Evolutionary conservation across 2,113 vertebrate species (phyloP), one percentile per base, ranked within the genome.

Genomic region (Recurvirostra avosetta): DNA sequence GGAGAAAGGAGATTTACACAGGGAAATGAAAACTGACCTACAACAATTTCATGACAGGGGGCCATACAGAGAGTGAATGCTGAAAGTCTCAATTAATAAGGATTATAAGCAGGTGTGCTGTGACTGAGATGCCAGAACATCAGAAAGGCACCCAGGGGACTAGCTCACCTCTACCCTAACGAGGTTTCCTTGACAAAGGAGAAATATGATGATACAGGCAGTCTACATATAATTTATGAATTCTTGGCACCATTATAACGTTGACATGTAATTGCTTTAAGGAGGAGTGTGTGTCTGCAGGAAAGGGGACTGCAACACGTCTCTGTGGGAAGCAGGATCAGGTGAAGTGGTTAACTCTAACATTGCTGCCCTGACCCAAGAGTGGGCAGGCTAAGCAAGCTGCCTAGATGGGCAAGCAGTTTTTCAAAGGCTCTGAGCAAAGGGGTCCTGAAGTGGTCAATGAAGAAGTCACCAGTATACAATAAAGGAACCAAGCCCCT

Each of bases 181-280:
- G 41, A 96, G 53, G 38, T 68, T 95, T 86, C 70, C 76, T 81
- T 47, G n/a, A 81, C 71, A 93, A 87, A 91, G 45, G 23, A 88
- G 56, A 89, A 92, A 71, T 77, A 59, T 1, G 41, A 86, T 43
- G 92, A 92, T 59, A 62, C 18, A 67, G 34, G 52, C 75, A 74
- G 29, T 41, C 79, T 49, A 47, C 63, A 88, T 80, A 86, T 91
- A 92, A 95, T 91, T 91, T 89, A 92, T 77, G 83, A 92, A 89
- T 80, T 86, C 83, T 59, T 84, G 75, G 68, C 92, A 92, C 15
- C 34, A 43, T 59, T 55, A 71, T 50, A 71, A 62, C 15, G n/a
- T 43, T 84, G 89, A 63, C 56, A 74, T 4, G 32, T 16, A 86
- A 91, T 91, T 76, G 63, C 72, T 95, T 86, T 81, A 80, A 71